These are phyloP conservation scores for Pantherophis vulpinus DNA, from an alignment of 2,797 vertebrate species.

Conservation along the genomic window DNA sequence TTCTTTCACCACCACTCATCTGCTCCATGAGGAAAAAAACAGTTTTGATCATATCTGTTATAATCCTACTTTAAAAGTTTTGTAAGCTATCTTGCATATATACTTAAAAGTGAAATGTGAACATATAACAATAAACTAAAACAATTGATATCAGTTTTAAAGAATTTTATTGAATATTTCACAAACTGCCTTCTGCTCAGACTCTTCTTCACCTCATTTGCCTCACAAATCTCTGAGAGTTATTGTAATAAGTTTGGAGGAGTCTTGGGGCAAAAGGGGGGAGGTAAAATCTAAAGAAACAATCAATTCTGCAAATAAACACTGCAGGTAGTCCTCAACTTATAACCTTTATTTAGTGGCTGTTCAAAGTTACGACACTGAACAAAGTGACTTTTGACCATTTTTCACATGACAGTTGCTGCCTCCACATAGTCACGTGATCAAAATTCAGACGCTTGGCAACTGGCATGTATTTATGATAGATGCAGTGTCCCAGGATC, in stretches of 20 bases:
- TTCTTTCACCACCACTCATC: not conserved
- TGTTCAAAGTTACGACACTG: not conserved
- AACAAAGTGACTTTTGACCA: not conserved
- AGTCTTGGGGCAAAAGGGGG: not conserved
- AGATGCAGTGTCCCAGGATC: not conserved
- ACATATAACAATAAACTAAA: not conserved
- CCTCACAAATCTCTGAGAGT: not conserved
- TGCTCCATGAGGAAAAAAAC: not conserved
- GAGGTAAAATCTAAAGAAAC: not conserved
- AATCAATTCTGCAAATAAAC: not conserved
- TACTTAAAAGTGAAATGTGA: not conserved
- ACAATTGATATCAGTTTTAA: not conserved
- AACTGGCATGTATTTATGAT: not conserved
- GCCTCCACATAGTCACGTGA: not conserved
- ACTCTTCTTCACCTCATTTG: not conserved
- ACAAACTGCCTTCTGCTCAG: not conserved
- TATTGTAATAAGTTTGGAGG: not conserved
- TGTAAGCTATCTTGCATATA: not conserved
- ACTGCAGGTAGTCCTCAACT: not conserved
- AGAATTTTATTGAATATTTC: not conserved
- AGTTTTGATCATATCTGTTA: not conserved
- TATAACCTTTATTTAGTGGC: not conserved
- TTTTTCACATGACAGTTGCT: not conserved
- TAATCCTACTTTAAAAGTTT: not conserved
- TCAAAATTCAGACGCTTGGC: not conserved